Base-by-base conservation (phyloP, 2,113 vertebrate genomes). In the Pluvialis apricaria region DNA sequence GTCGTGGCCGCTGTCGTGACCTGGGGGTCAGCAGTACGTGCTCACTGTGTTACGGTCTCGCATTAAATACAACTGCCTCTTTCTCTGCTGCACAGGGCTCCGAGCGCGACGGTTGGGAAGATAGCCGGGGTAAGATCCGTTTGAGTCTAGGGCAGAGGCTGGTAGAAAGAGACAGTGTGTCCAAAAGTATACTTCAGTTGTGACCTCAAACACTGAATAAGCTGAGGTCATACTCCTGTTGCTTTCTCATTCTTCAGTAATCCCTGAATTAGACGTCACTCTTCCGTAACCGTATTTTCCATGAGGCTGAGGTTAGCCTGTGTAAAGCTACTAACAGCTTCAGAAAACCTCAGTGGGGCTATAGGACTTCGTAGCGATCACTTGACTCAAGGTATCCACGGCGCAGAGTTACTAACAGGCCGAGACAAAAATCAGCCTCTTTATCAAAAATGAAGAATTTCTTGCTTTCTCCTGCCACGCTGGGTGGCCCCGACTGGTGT, bases 1-100 rank as follows among this genome's bases (percentile, higher is more conserved):
- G 29, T 15, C 5, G 24, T 51, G 49, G 49, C 2, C 6, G 1
- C 32, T 45, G 38, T 8, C 1, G 0, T 19, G 60, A 32, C 26
- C 54, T 5, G 13, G 15, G 15, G 38, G 25, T 17, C 62, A 20
- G 20, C 22, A 4, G 5, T 5, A 15, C 9, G 0, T 10, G 22
- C 15, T 24, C 18, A 10, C 24, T 6, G 0, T 3, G 20, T 9
- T 31, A 20, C 7, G 44, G 60, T 14, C 55, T 26, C 26, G 47
- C 15, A 8, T n/a, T 16, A 28, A 52, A 22, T 10, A 7, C 26
- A 29, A 3, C 36, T 47, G 44, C 32, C 19, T 32, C 9, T 38
- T 26, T 19, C 38, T 42, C 21, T 42, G 4, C 38, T 47, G 38
- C 7, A 13, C 76, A 6, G 36, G 36, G 61, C 42, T 44, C 14